Evolutionary conservation across 2,888 invertebrate genomes (phyloP).

Genomic region (Caenorhabditis afra): DNA sequence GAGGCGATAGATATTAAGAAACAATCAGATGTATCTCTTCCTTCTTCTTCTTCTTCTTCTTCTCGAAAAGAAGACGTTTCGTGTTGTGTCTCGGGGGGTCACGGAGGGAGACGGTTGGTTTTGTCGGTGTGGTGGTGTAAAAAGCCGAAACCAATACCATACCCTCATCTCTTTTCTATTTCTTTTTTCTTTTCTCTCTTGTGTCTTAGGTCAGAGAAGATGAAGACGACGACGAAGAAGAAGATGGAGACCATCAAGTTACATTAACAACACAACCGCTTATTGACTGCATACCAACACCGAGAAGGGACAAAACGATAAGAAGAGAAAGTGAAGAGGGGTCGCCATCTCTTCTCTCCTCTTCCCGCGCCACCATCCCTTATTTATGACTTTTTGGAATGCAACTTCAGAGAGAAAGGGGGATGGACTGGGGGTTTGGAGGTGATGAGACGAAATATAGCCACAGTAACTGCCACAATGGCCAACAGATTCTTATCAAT

Average conservation of each 20-base stretch:
- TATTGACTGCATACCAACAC: conserved; percentile 49
- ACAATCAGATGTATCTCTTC: conserved; percentile 20
- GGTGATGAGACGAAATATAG: conserved; percentile 44
- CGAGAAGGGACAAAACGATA: conserved; percentile 23
- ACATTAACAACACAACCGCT: conserved; percentile 49
- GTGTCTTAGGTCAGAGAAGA: conserved; percentile 10
- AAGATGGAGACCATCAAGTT: conserved; percentile 34
- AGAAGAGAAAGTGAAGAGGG: conserved; percentile 22
- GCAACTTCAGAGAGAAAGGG: conserved; percentile 8
- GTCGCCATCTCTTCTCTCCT: background rate
- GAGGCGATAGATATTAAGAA: conserved; percentile 24
- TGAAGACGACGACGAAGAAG: background rate
- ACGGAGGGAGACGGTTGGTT: conserved; percentile 7
- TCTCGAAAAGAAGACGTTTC: conserved; percentile 4
- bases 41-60: background rate
- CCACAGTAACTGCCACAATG: too few species aligned
- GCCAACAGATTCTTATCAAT: conserved; percentile 43
- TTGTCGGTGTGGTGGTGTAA: conserved; percentile 20
- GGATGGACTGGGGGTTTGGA: background rate
- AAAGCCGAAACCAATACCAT: conserved; percentile 47
- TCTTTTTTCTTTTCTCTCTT: conserved; percentile 4
- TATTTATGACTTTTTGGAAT: conserved; percentile 58
- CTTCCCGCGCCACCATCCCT: conserved; percentile 40
- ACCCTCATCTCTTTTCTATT: conserved; percentile 10
- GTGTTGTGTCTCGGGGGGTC: background rate